Evolutionary conservation across 2,113 vertebrate genomes (phyloP).

Genomic region (Hippotragus niger): DNA sequence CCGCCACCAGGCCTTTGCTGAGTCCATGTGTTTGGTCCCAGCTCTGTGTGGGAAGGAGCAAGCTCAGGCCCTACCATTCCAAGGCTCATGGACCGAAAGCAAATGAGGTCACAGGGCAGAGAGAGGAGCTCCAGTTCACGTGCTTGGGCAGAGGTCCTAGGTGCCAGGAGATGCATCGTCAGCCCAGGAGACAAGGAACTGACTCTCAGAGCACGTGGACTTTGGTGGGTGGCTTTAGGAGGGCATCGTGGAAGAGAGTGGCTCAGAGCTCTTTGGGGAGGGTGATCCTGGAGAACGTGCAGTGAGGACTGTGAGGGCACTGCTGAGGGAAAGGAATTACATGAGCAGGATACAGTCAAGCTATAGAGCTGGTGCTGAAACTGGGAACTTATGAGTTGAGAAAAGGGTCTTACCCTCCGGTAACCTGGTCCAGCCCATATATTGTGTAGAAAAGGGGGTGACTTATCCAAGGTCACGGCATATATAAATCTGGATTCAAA

Average conservation of each 20-base stretch:
- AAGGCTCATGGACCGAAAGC: not conserved
- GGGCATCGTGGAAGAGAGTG: not conserved
- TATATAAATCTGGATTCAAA: not conserved
- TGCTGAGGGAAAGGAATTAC: not conserved
- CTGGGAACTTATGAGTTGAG: fast-evolving
- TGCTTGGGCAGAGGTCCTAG: not conserved
- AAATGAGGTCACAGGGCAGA: not conserved
- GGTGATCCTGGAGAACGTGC: not conserved
- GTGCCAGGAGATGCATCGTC: not conserved
- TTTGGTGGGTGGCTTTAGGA: not conserved
- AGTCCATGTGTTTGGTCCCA: not conserved
- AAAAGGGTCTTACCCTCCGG: not conserved
- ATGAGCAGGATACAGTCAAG: fast-evolving
- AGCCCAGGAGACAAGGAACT: not conserved
- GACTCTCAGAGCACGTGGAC: not conserved
- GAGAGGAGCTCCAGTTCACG: not conserved
- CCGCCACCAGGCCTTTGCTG: not conserved
- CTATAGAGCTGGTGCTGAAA: not conserved
- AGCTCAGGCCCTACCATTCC: not conserved
- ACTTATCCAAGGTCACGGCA: not conserved
- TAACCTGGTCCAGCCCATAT: not conserved
- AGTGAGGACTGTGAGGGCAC: not conserved
- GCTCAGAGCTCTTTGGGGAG: not conserved
- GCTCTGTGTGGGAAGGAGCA: not conserved
- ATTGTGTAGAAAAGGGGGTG: not conserved